Evolutionary conservation across 2,113 vertebrate genomes (phyloP), one percentile per base, ranked within the genome.

Genomic region (Brevimyrus niger): DNA sequence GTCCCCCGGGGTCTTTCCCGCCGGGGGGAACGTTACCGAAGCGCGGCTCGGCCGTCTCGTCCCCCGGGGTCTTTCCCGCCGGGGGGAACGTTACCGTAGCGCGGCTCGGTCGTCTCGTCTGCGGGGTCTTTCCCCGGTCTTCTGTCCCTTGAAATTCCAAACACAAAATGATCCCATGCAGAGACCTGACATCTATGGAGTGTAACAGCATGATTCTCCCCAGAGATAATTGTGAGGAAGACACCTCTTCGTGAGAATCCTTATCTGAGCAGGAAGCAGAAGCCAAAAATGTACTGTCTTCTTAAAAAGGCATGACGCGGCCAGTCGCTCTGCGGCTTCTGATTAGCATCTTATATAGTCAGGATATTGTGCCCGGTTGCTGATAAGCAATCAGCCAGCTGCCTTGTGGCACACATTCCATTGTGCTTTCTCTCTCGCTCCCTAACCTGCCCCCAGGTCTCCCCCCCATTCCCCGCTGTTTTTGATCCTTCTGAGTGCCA

Each of bases 341-440:
- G 94, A 94, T 94, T 92, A 89, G 31, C 23, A 95, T 95, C 94
- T 89, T 80, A 82, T 80, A 82, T 90, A 90, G 88, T 88, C 93
- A 95, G 90, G 93, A 94, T 93, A 92, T 91, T 93, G 92, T 92
- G 91, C 82, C 87, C 92, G 90, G 69, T 90, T 91, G 91, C 89
- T 92, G 93, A 93, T 96, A 95, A 95, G 92, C 91, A 91, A 93
- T 88, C 93, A 93, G 90, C 90, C 93, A 93, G 92, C 92, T 94
- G 92, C 92, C 90, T 89, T 91, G 87, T 85, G 50, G 89, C 87
- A 87, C 90, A 91, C 86, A 94, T 92, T 93, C 93, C 92, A 92
- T 86, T 89, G 87, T 84, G 90, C 84, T 88, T 89, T 87, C 90
- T 90, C 55, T 88, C 35, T 90, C 65, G 17, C 85, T 42, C 83